Evolutionary conservation across 2,888 invertebrate genomes (phyloP).

Genomic region (Endomychus coccineus): DNA sequence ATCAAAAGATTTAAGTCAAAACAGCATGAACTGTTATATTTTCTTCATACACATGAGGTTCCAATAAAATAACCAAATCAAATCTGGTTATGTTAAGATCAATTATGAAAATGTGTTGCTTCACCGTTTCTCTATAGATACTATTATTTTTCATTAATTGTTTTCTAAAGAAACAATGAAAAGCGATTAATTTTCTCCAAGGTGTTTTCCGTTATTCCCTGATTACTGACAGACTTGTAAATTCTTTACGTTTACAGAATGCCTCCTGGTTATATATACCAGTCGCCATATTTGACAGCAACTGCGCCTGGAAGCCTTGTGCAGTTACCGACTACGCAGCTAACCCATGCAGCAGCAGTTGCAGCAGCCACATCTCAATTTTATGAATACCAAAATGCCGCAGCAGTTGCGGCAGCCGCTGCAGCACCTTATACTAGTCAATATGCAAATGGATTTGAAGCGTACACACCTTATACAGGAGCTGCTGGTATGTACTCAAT

Average conservation of each 20-base stretch:
- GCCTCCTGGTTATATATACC: slow-evolving; percentile 71
- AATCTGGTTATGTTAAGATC: too few species aligned
- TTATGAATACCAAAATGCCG: slow-evolving; percentile 63
- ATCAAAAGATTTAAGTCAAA: too few species aligned
- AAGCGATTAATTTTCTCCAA: slow-evolving; percentile 10
- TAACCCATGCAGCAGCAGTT: slow-evolving; percentile 69
- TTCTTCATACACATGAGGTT: too few species aligned
- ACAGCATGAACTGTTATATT: too few species aligned
- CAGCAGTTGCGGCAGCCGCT: slow-evolving; percentile 58
- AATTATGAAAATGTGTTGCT: too few species aligned
- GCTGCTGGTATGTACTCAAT: slow-evolving; percentile 49
- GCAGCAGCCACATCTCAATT: slow-evolving; percentile 75
- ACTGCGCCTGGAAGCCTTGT: slow-evolving; percentile 59
- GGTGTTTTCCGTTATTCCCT: not conserved
- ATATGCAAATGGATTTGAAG: slow-evolving; percentile 67
- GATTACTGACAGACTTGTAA: not conserved
- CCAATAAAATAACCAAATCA: too few species aligned
- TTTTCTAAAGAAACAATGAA: too few species aligned
- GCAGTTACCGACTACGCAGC: slow-evolving; percentile 59
- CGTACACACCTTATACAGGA: slow-evolving; percentile 60
- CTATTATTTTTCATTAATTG: not conserved
- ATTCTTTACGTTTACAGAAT: slow-evolving; percentile 55
- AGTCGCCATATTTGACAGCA: slow-evolving; percentile 63
- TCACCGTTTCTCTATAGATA: too few species aligned
- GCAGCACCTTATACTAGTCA: slow-evolving; percentile 65